These are phyloP conservation scores for Cepaea hortensis DNA, from an alignment of 2,888 invertebrate species.

Conservation along the genomic window DNA sequence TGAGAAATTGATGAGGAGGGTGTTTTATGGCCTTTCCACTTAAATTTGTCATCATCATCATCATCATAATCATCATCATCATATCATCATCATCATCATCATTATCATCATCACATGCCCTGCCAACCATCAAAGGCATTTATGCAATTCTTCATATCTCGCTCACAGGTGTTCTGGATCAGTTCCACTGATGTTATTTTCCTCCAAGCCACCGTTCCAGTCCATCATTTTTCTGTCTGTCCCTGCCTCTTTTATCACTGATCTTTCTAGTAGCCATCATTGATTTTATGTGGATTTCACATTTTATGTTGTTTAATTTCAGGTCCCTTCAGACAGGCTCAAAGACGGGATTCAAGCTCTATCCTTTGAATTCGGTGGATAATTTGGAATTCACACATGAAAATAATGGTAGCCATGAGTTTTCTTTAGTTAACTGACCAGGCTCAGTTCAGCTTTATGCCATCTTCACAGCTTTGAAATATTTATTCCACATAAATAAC, in stretches of 20 bases:
- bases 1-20: too few relatives aligned
- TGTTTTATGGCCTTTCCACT: too few relatives aligned
- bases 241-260: neutral
- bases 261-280: too few relatives aligned
- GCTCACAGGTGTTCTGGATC: neutral
- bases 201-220: neutral
- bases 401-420: constrained; percentile 80
- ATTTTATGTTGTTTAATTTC: constrained; percentile 33
- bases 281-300: too few relatives aligned
- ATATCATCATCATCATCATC: too few relatives aligned
- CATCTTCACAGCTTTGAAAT: neutral
- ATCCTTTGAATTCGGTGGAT: constrained; percentile 86
- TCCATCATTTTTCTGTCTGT: too few relatives aligned
- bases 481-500: neutral
- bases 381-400: constrained; percentile 92
- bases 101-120: too few relatives aligned
- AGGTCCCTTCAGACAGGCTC: constrained; percentile 93
- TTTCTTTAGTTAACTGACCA: neutral
- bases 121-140: too few relatives aligned
- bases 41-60: too few relatives aligned
- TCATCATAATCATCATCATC: too few relatives aligned
- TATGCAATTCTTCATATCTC: too few relatives aligned
- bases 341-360: constrained; percentile 91
- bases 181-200: neutral
- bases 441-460: neutral